Conservation (phyloP, 2,888 invertebrate species). For the Parochlus steinenii region DNA sequence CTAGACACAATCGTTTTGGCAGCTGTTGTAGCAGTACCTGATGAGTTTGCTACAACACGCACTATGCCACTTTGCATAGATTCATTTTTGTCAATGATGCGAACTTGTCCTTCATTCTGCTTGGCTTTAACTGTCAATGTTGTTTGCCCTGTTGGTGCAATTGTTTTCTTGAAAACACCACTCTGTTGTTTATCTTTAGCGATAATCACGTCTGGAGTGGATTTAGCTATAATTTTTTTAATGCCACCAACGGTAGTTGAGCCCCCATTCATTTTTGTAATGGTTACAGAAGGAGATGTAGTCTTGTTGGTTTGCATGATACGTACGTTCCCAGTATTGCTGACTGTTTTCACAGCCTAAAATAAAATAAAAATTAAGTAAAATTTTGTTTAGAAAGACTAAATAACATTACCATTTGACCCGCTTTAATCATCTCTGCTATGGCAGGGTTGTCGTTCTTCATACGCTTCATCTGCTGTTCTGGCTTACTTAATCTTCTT, state of each 20-base stretch:
- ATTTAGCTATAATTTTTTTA: slow-evolving; percentile 8
- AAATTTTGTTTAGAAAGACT: too few species aligned
- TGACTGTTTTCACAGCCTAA: background rate
- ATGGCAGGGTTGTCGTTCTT: too few species aligned
- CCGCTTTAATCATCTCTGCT: too few species aligned
- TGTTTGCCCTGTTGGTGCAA: too few species aligned
- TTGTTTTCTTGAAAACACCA: slow-evolving; percentile 10
- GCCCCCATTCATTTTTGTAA: background rate
- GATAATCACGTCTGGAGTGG: slow-evolving; percentile 8
- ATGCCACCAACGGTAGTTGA: slow-evolving; percentile 10
- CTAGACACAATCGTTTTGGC: slow-evolving; percentile 3
- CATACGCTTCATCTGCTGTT: slow-evolving; percentile 11
- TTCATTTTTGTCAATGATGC: slow-evolving; percentile 13
- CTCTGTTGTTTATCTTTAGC: slow-evolving; percentile 12
- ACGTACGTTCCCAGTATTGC: slow-evolving; percentile 10
- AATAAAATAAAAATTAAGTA: too few species aligned
- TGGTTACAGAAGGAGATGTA: too few species aligned
- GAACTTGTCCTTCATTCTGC: slow-evolving; percentile 12
- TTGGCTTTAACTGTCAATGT: background rate
- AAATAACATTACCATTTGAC: too few species aligned
- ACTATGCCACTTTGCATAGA: slow-evolving; percentile 14
- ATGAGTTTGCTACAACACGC: slow-evolving; percentile 12
- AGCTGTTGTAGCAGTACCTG: background rate
- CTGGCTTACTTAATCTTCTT: too few species aligned
- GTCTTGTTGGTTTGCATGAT: too few species aligned